Percentiles rank a stretch among this genome's conserved stretches.
These are phyloP conservation scores for Aspidiotus rigidus DNA, from an alignment of 2,888 invertebrate genomes.

Conservation along the genomic window DNA sequence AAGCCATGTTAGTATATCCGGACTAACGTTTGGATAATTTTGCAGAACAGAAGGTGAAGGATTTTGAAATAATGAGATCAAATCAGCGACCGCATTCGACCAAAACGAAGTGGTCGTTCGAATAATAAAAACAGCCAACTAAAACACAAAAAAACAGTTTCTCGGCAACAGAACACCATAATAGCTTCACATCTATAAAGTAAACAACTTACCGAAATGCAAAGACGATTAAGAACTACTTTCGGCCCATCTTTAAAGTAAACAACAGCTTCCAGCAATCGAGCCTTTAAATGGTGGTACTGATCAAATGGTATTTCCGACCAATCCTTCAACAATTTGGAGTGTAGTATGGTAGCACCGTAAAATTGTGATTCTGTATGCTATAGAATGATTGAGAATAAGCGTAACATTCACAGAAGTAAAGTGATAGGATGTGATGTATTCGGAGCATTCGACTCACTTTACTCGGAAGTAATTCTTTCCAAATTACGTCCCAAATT, in stretches of 20 bases:
- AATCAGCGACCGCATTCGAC: conserved; percentile 63
- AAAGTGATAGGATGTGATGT: not conserved
- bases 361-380: conserved; percentile 85
- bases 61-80: conserved; percentile 55
- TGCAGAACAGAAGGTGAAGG: conserved; percentile 43
- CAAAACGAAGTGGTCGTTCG: conserved; percentile 53
- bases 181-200: not conserved
- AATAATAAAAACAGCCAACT: conserved; percentile 77
- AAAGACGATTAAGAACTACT: conserved; percentile 73
- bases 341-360: conserved; percentile 81
- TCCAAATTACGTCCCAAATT: conserved; percentile 91
- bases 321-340: conserved; percentile 81
- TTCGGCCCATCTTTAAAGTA: conserved; percentile 72
- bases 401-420: conserved; percentile 3
- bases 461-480: conserved; percentile 69
- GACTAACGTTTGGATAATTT: conserved; percentile 42
- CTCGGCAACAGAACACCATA: not conserved
- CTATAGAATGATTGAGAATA: conserved; percentile 46
- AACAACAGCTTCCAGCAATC: conserved; percentile 66
- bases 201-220: conserved; percentile 64
- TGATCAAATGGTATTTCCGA: conserved; percentile 70
- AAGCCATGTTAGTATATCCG: conserved; percentile 54
- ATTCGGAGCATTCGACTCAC: conserved; percentile 46
- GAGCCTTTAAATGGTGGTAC: conserved; percentile 64
- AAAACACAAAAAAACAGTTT: conserved; percentile 40